These are phyloP conservation scores for Zoanthus sansibaricus DNA, from an alignment of 92 coral and sea anemone genomes.

Conservation along the genomic window DNA sequence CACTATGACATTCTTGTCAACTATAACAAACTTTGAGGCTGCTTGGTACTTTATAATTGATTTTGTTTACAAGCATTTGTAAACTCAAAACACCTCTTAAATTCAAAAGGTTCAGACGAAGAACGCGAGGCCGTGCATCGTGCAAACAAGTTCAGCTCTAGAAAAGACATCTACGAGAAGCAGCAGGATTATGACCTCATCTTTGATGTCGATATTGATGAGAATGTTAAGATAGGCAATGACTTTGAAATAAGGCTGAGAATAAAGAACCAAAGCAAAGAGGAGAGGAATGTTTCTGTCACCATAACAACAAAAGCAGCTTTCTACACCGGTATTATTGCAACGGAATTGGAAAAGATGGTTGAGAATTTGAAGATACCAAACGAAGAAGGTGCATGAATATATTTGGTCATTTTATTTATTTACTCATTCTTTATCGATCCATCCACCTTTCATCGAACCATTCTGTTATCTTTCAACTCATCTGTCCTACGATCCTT, in stretches of 20 bases:
- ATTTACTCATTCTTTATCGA: background rate
- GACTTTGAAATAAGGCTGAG: conserved; percentile 60
- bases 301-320: conserved; percentile 67
- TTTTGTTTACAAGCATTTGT: background rate
- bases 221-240: conserved; percentile 68
- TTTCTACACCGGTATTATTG: conserved; percentile 78
- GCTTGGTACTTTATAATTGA: background rate
- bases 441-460: background rate
- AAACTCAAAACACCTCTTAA: background rate
- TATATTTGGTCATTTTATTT: background rate
- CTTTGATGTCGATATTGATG: conserved; percentile 55
- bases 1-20: background rate
- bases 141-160: conserved; percentile 67
- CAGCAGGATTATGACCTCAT: conserved; percentile 59
- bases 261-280: conserved; percentile 53
- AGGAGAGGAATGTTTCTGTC: conserved; percentile 52
- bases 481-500: no score
- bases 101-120: conserved; percentile 53
- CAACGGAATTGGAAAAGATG: conserved; percentile 44
- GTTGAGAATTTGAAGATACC: conserved; percentile 38
- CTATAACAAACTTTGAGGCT: background rate
- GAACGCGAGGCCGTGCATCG: conserved; percentile 64
- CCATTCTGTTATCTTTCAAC: no score
- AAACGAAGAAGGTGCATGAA: conserved; percentile 41
- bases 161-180: conserved; percentile 54